A percentile compares a stretch with the other conserved stretches of the same genome.
Evolutionary conservation across 2,888 invertebrate species (phyloP).

Genomic region (Colostygia pectinataria): DNA sequence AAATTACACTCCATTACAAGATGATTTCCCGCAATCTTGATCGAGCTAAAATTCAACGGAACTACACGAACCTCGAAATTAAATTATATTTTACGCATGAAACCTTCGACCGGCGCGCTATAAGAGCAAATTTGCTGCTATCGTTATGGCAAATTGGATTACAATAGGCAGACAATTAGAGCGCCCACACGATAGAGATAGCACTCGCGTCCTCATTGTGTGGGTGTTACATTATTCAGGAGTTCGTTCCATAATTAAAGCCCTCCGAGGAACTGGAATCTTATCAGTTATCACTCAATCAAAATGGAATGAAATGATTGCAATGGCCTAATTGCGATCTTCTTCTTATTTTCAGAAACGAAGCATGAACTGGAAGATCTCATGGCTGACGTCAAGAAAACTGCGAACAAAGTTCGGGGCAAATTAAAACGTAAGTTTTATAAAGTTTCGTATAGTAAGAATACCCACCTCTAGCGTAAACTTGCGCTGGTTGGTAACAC

Average conservation of each 20-base stretch:
- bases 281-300: constrained; percentile 27
- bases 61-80: constrained; percentile 19
- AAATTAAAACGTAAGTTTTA: constrained; percentile 96
- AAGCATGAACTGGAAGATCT: constrained; percentile 99
- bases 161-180: constrained; percentile 46
- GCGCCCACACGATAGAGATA: constrained; percentile 41
- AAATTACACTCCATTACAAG: constrained; percentile 2
- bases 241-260: constrained; percentile 34
- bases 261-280: constrained; percentile 27
- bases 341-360: constrained; percentile 91
- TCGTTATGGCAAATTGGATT: constrained; percentile 48
- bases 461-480: no score
- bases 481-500: no score
- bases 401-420: constrained; percentile 99
- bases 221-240: constrained; percentile 34
- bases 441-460: constrained; percentile 2
- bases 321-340: constrained; percentile 14
- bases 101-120: constrained; percentile 27
- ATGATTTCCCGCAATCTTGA: constrained; percentile 19
- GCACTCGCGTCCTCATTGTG: constrained; percentile 39
- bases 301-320: constrained; percentile 7
- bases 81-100: constrained; percentile 27
- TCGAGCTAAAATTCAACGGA: constrained; percentile 16
- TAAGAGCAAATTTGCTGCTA: constrained; percentile 35
- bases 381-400: constrained; percentile 99